These are phyloP conservation scores for Aleiodes sp. DNA, from an alignment of 1,140 invertebrate genomes.

Conservation along the genomic window DNA sequence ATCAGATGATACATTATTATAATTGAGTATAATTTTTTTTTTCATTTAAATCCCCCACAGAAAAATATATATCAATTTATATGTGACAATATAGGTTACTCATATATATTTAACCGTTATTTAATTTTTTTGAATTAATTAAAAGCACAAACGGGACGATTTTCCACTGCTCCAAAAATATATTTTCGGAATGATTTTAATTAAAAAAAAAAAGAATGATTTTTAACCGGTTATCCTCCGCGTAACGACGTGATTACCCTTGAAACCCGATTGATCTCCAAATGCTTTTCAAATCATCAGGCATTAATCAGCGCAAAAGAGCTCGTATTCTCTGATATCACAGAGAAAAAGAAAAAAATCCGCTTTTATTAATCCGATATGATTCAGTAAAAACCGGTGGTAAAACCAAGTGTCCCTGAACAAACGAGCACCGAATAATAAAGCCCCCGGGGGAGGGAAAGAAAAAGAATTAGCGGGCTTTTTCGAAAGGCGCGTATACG, in stretches of 20 bases:
- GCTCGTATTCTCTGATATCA: no score
- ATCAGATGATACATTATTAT: no score
- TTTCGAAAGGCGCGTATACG: conserved; percentile 14
- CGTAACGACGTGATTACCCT: conserved; percentile 24
- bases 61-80: no score
- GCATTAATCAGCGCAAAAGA: conserved; percentile 10
- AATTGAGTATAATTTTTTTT: no score
- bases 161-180: no score
- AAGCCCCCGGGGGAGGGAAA: neutral
- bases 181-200: no score
- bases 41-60: neutral
- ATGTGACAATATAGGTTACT: no score
- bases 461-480: no score
- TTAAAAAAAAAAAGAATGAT: no score
- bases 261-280: neutral
- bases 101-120: no score
- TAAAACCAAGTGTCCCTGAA: conserved; percentile 4
- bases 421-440: conserved; percentile 8
- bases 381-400: neutral
- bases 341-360: neutral
- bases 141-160: no score
- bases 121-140: no score
- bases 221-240: conserved; percentile 30
- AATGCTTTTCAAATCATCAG: conserved; percentile 19
- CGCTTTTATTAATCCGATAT: neutral